phyloP scores from a whole-genome alignment of 2,888 invertebrate genomes.

The Acrocyrtus sp. region DNA sequence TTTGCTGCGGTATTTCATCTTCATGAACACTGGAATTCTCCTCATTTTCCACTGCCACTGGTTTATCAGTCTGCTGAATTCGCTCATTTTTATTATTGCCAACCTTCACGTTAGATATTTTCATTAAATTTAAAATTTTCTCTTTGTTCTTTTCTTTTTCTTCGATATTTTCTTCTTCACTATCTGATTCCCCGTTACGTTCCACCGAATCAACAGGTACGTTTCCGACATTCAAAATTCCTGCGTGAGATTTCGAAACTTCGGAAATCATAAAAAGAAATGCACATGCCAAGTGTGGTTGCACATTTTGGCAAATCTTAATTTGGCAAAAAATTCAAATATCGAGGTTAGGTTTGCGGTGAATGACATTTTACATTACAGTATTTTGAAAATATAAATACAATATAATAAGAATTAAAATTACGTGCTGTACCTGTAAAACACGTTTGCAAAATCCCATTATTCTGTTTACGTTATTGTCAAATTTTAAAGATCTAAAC shows the following conservation, averaged over 20 bases:
- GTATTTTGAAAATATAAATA: background rate
- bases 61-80: too few species aligned
- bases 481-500: constrained; percentile 85
- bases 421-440: constrained; percentile 77
- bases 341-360: constrained; percentile 19
- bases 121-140: constrained; percentile 20
- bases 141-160: background rate
- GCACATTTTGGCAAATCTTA: constrained; percentile 75
- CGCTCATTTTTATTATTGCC: background rate
- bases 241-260: constrained; percentile 54
- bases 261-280: constrained; percentile 83
- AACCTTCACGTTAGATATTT: constrained; percentile 35
- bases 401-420: background rate
- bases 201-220: background rate
- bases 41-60: too few species aligned
- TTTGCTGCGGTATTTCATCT: background rate
- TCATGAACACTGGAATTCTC: too few species aligned
- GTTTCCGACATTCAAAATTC: constrained; percentile 49
- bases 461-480: constrained; percentile 77
- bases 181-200: constrained; percentile 2
- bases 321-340: constrained; percentile 59
- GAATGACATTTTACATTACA: constrained; percentile 17
- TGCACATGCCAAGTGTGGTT: constrained; percentile 83
- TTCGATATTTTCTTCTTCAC: constrained; percentile 6
- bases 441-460: constrained; percentile 88